A percentile compares a stretch with the other conserved stretches of the same genome.
Evolutionary conservation across 2,888 invertebrate genomes (phyloP).

Genomic region (Tridacna gigas): DNA sequence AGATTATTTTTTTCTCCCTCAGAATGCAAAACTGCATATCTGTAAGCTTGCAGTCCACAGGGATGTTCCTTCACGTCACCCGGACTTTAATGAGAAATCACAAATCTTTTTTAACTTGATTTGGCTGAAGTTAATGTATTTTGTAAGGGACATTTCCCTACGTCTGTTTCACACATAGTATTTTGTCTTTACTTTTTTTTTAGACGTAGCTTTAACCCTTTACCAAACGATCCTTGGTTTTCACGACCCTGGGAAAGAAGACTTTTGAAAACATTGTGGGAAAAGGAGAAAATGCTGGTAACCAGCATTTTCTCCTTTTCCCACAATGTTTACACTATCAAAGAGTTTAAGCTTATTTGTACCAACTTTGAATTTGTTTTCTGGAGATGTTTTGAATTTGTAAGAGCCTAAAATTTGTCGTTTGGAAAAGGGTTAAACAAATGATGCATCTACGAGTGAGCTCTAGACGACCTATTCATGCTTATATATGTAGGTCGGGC

Average conservation of each 20-base stretch:
- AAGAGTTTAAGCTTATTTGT: not conserved
- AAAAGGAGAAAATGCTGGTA: not conserved
- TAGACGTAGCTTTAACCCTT: not conserved
- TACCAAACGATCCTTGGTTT: not conserved
- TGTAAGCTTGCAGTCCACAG: no score
- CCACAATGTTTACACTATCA: not conserved
- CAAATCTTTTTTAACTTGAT: no score
- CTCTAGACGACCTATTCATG: not conserved
- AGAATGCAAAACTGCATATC: no score
- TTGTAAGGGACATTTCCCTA: no score
- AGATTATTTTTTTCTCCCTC: no score
- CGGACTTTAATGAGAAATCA: no score
- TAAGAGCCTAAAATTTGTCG: not conserved
- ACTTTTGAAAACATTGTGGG: not conserved
- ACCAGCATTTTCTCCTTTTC: constrained; percentile 1
- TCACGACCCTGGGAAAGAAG: not conserved
- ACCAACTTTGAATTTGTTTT: not conserved
- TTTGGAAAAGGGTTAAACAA: not conserved
- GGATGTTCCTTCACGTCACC: no score
- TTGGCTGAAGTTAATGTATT: no score
- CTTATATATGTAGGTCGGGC: not conserved
- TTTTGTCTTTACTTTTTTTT: no score
- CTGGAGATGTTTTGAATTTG: not conserved
- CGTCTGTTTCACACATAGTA: no score
- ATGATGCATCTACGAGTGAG: not conserved